Evolutionary conservation across 2,888 invertebrate genomes (phyloP), one percentile per base, ranked within the genome.

Genomic region (Ischnus inquisitorius): DNA sequence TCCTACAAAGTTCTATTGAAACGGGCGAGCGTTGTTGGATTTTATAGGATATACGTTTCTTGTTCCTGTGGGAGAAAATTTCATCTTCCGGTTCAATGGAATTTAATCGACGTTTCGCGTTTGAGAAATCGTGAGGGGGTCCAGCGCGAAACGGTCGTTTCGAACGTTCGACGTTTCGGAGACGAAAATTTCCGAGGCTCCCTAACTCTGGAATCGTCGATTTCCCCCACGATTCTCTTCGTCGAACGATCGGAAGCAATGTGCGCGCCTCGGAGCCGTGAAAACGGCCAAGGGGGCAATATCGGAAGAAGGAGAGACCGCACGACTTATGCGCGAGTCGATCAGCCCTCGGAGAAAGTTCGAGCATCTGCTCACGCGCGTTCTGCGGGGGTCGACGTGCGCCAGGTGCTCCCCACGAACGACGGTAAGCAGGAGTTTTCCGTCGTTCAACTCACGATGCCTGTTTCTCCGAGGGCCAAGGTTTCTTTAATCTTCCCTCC

Each of bases 351-450:
- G 34, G 75, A 62, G 34, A 64, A 64, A 64, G 48, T 48, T 51
- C 34, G 64, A 64, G 75, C 75, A 75, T 75, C 75, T 75, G 75
- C 75, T 75, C 64, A 10, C 28, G 14, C 64, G 64, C 64, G 75
- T 75, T 62, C 75, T 75, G 83, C 83, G 83, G 83, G 83, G 83
- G 83, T 83, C 83, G 79, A 77, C 65, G 68, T 43, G 74, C 80
- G 68, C 80, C 81, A 82, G 81, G 79, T 84, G 76, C 80, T 86
- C 84, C 83, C 62, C 8, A 34, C 34, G 76, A 64, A 62, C 80
- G 62, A 77, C 67, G 77, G 80, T 67, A 67, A 74, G 75, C 79
- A 86, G 79, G 79, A 79, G n/a, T 82, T 82, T 84, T 82, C 57
- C 76, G 74, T 51, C 69, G 60, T 60, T 25, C 25, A 22, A 64